Evolutionary conservation across 2,888 invertebrate genomes (phyloP).

Genomic region (Scaptomyza reducta): DNA sequence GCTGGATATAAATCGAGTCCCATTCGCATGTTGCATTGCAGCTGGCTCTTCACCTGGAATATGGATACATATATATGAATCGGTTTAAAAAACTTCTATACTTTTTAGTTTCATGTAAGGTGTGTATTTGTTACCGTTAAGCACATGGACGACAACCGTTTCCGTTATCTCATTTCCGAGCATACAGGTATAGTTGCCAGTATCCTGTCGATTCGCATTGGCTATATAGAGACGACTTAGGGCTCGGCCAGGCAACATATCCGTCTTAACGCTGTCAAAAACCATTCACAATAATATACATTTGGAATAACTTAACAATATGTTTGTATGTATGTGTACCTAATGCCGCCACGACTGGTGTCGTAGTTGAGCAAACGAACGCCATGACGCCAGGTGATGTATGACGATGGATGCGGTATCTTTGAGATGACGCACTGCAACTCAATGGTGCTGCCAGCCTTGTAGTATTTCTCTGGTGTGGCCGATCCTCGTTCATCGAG

Average conservation of each 20-base stretch:
- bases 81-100: too few relatives aligned
- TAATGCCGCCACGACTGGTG: constrained; percentile 91
- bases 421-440: constrained; percentile 92
- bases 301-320: neutral
- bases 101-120: too few relatives aligned
- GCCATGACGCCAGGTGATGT: constrained; percentile 92
- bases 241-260: constrained; percentile 89
- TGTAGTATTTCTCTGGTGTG: constrained; percentile 92
- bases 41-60: constrained; percentile 83
- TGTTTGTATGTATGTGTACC: constrained; percentile 85
- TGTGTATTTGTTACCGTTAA: too few relatives aligned
- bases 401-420: constrained; percentile 90
- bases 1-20: constrained; percentile 58
- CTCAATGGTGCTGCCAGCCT: constrained; percentile 92
- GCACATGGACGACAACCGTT: constrained; percentile 90
- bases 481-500: constrained; percentile 91
- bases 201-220: constrained; percentile 91
- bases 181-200: constrained; percentile 91
- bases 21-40: constrained; percentile 84
- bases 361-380: constrained; percentile 90
- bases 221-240: constrained; percentile 91
- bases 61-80: too few relatives aligned
- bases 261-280: constrained; percentile 89
- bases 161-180: constrained; percentile 89
- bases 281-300: neutral